Percentiles rank a stretch among this genome's conserved stretches.
Conservation (phyloP, 2,888 invertebrate species). For the Rhingia campestris region DNA sequence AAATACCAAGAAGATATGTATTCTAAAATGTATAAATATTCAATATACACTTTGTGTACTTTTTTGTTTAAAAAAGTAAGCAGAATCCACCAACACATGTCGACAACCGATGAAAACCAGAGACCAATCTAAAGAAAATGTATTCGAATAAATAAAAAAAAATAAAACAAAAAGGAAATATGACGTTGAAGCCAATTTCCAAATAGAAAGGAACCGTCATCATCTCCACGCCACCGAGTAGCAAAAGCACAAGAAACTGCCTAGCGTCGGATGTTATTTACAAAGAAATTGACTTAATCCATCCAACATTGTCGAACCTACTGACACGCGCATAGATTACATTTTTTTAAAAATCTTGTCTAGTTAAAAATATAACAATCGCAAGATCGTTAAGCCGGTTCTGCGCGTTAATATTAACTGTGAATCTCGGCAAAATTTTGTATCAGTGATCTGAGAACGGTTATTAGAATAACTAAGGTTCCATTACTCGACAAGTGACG, state of each 20-base stretch:
- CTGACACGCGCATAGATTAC: slow-evolving; percentile 15
- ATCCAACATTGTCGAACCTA: slow-evolving; percentile 27
- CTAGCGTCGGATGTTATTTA: slow-evolving; percentile 24
- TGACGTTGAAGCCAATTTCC: slow-evolving; percentile 47
- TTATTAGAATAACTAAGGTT: slow-evolving; percentile 16
- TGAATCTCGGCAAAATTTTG: background rate
- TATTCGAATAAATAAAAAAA: slow-evolving; percentile 11
- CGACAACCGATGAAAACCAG: slow-evolving; percentile 26
- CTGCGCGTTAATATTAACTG: slow-evolving; percentile 15
- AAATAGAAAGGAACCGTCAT: slow-evolving; percentile 57
- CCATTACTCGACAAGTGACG: slow-evolving; percentile 21
- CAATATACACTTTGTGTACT: slow-evolving; percentile 30
- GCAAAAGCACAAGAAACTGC: slow-evolving; percentile 20
- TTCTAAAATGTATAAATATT: slow-evolving; percentile 28
- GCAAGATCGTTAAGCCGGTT: slow-evolving; percentile 25
- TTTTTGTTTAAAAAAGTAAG: slow-evolving; percentile 15
- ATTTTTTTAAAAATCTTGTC: background rate
- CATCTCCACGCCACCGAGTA: slow-evolving; percentile 14
- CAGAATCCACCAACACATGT: slow-evolving; percentile 12
- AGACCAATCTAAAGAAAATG: slow-evolving; percentile 23
- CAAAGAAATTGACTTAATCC: slow-evolving; percentile 33
- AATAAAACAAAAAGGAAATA: slow-evolving; percentile 22
- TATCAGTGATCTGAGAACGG: slow-evolving; percentile 2
- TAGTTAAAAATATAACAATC: background rate
- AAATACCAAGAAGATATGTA: slow-evolving; percentile 22